These are phyloP conservation scores for Eira barbara DNA, from an alignment of 2,113 vertebrate genomes.

Conservation along the genomic window DNA sequence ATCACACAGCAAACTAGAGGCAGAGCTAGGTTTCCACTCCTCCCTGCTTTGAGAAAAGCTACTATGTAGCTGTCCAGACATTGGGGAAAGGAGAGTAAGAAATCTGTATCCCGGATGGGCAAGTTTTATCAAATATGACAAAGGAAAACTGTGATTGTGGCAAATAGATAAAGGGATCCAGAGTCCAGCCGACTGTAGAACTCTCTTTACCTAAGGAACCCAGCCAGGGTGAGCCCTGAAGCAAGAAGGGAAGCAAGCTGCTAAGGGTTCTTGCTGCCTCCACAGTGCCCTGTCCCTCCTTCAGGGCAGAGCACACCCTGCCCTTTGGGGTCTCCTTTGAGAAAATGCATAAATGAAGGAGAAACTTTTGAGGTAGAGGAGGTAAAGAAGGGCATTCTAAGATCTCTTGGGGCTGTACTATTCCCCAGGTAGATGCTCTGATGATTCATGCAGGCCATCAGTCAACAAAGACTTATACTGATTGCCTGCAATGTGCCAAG, in stretches of 20 bases:
- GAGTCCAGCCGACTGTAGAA: background rate
- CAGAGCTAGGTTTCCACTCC: background rate
- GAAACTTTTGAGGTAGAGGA: background rate
- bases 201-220: background rate
- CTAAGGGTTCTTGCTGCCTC: background rate
- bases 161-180: background rate
- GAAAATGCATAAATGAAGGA: background rate
- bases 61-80: background rate
- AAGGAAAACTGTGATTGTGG: background rate
- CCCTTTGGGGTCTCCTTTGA: background rate
- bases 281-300: background rate
- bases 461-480: background rate
- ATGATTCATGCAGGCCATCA: background rate
- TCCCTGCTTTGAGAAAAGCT: slow-evolving; percentile 15
- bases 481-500: background rate
- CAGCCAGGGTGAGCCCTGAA: background rate
- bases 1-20: background rate
- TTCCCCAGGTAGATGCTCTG: background rate
- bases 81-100: background rate
- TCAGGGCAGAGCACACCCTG: background rate
- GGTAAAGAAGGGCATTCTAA: background rate
- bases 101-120: background rate
- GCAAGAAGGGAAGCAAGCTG: background rate
- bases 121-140: background rate
- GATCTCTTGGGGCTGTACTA: background rate